Conservation (phyloP, 1,140 invertebrate species). For the Maconellicoccus hirsutus region DNA sequence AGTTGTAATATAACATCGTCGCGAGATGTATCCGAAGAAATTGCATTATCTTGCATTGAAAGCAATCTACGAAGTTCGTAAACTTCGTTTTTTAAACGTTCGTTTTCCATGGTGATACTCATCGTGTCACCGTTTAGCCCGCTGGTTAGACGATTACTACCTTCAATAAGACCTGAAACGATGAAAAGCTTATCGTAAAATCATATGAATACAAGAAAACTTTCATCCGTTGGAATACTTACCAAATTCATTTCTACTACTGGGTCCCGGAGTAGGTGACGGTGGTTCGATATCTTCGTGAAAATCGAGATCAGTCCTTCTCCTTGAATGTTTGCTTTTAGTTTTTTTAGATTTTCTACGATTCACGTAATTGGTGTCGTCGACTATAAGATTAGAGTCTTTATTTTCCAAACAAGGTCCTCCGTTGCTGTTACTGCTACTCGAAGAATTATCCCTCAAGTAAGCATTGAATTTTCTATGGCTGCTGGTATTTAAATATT, state of each 20-base stretch:
- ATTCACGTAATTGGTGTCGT: not conserved
- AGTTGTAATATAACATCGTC: constrained; percentile 40
- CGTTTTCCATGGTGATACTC: constrained; percentile 48
- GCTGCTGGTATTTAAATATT: not conserved
- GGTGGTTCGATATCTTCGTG: constrained; percentile 26
- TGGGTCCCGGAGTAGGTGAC: constrained; percentile 30
- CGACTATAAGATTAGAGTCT: not conserved
- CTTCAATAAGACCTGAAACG: not conserved
- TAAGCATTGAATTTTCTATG: constrained; percentile 15
- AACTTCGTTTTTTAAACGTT: constrained; percentile 52
- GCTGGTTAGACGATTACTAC: not conserved
- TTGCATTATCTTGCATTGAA: constrained; percentile 22
- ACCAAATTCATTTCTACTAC: constrained; percentile 31
- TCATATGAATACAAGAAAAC: too few relatives aligned
- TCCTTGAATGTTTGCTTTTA: not conserved
- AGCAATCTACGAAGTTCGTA: constrained; percentile 33
- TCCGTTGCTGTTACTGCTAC: constrained; percentile 9
- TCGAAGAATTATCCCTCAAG: not conserved
- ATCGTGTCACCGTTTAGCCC: not conserved
- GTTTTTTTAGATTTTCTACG: not conserved
- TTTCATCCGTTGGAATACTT: constrained; percentile 24
- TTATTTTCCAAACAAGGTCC: not conserved
- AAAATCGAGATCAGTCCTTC: not conserved
- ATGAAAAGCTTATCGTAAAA: too few relatives aligned
- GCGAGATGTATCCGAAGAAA: not conserved